Base-by-base conservation (phyloP, 2,888 invertebrate species). In the Cosmopolites sordidus region DNA sequence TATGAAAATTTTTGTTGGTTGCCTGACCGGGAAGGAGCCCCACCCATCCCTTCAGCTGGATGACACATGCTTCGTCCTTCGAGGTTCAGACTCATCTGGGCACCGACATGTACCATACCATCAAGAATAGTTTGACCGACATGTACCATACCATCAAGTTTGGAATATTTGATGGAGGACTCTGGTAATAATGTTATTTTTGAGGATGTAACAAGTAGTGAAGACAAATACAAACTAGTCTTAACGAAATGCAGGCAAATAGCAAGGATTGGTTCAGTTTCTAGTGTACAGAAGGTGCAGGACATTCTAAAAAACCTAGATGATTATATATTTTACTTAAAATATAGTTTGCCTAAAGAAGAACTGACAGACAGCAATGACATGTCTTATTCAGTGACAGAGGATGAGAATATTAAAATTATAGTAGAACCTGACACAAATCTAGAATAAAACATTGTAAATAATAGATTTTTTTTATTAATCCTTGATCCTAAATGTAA, bases 261-360 rank as follows among this genome's bases (percentile, higher is more conserved):
- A 12, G 46, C 46, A 2, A 18, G 47, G 29, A 37, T 56, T 16
- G 52, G 49, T 1, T 29, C 56, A 18, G 42, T 48, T 12, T 49
- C 46, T 5, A 43, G 29, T 15, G 40, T 16, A 6, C 30, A n/a
- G 1, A 42, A 46, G 27, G 8, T 49, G 1, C 18, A 39, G 1
- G 52, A 53, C 38, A 52, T 53, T 17, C 17, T 53, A 8, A 56
- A 52, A 39, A 56, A 56, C 39, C 37, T 56, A 9, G 52, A 56
- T 37, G 56, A 56, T 47, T 56, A 46, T 42, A 49, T 56, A 38
- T 56, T 44, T 33, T 56, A 56, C 39, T 46, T 56, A 30, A 56
- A 56, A 40, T 56, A 53, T 15, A 52, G 43, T 6, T 39, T 39
- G 16, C 29, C 54, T 11, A 49, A 45, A 15, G 43, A 42, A 22